Conservation (phyloP, 2,797 vertebrate species). For the Bovichtus variegatus region DNA sequence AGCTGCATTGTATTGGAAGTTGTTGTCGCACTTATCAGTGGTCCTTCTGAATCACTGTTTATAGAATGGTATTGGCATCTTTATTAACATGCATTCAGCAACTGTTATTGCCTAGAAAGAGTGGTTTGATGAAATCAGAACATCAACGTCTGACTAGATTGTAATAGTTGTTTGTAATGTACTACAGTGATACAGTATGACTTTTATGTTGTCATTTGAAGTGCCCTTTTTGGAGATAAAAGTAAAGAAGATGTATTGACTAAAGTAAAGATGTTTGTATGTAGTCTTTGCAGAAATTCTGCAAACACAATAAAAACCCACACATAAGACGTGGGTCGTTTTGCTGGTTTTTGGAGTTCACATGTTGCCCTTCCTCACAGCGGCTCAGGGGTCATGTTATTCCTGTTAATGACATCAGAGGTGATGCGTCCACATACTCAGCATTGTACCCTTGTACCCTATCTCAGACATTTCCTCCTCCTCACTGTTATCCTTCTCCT, state of each 20-base stretch:
- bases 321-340: not conserved
- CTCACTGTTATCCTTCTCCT: not conserved
- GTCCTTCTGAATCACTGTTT: not conserved
- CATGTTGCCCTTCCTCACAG: not conserved
- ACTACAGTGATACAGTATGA: not conserved
- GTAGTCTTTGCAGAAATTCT: not conserved
- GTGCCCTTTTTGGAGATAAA: not conserved
- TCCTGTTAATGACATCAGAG: conserved; percentile 16
- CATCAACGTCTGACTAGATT: not conserved
- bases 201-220: not conserved
- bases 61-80: not conserved
- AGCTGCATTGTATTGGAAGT: conserved; percentile 3
- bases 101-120: not conserved
- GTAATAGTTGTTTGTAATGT: not conserved
- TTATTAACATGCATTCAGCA: not conserved
- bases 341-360: not conserved
- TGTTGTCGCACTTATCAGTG: not conserved
- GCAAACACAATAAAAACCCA: not conserved
- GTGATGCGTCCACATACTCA: not conserved
- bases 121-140: not conserved
- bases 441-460: conserved; percentile 23
- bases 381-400: not conserved
- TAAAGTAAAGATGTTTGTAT: not conserved
- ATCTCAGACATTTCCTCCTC: conserved; percentile 28
- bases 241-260: not conserved